Evolutionary conservation across 2,113 vertebrate species (phyloP), one percentile per base, ranked within the genome.

Genomic region (Nansenia antarctica): DNA sequence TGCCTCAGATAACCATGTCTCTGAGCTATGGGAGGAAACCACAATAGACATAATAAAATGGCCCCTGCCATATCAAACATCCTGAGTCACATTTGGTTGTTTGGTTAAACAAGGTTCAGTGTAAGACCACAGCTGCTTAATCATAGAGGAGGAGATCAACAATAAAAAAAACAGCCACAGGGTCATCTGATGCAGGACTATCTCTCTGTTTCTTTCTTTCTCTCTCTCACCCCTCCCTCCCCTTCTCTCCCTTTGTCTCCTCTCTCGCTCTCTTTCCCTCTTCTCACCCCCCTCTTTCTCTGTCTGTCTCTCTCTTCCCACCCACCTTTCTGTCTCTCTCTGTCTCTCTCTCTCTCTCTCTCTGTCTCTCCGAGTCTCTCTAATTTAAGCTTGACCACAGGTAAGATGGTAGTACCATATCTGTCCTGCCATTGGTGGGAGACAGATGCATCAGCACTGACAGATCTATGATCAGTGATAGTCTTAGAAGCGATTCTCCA

Each of bases 361-460:
- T 29, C 14, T 15, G 3, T 4, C 18, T 15, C 39, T 42, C 3
- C 2, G 39, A 18, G 39, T 42, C 14, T 18, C 39, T 42, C 15
- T 18, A 42, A 5, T 42, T 11, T 42, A 11, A 42, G 39, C 15
- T 42, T n/a, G n/a, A 42, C 39, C 15, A 1, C 39, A 42, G 39
- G 12, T 42, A 42, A 15, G 39, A 42, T 42, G 39, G 39, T 18
- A 42, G 39, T 42, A 5, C 12, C 39, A 42, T 42, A 1, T 42
- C 39, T 18, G 12, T 42, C 66, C 24, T 74, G 66, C 47, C n/a
- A 54, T 29, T 58, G 53, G 66, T 59, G 60, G 49, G 11, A 58
- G 66, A 52, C 60, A 24, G 20, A 62, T 4, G 53, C 52, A 9
- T 29, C 26, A 15, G 53, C 11, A 5, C 26, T 29, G 53, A 55